These are phyloP conservation scores for Limnephilus marmoratus DNA, from an alignment of 2,888 invertebrate species.

Conservation along the genomic window DNA sequence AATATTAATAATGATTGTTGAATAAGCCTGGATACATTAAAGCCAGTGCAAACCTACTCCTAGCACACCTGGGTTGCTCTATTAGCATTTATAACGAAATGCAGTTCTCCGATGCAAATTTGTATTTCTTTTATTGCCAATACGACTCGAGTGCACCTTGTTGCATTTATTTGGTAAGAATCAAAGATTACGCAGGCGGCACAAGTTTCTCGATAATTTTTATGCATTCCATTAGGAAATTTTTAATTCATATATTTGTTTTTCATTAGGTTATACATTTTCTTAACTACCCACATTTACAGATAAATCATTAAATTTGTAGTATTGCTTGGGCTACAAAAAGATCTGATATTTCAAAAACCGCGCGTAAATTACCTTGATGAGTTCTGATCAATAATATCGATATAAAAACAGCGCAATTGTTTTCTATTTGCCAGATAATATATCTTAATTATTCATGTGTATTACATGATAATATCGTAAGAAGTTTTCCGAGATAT, in stretches of 20 bases:
- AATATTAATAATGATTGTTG: conserved; percentile 2
- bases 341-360: too few relatives aligned
- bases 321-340: too few relatives aligned
- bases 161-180: conserved; percentile 27
- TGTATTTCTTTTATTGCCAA: background rate
- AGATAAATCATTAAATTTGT: too few relatives aligned
- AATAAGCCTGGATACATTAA: background rate
- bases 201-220: background rate
- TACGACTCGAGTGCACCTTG: conserved; percentile 15
- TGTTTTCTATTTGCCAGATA: too few relatives aligned
- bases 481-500: too few relatives aligned
- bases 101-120: conserved; percentile 29
- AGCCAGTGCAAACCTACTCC: background rate
- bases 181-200: background rate
- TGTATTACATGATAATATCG: too few relatives aligned
- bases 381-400: too few relatives aligned
- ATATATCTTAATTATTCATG: too few relatives aligned
- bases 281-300: too few relatives aligned
- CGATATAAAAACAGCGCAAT: too few relatives aligned
- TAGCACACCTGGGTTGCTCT: background rate
- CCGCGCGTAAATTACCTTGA: too few relatives aligned
- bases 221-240: background rate
- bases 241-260: background rate
- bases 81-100: conserved; percentile 46
- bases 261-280: too few relatives aligned